phyloP scores from a whole-genome alignment of 2,113 vertebrate genomes.

The Phyllopteryx taeniolatus region DNA sequence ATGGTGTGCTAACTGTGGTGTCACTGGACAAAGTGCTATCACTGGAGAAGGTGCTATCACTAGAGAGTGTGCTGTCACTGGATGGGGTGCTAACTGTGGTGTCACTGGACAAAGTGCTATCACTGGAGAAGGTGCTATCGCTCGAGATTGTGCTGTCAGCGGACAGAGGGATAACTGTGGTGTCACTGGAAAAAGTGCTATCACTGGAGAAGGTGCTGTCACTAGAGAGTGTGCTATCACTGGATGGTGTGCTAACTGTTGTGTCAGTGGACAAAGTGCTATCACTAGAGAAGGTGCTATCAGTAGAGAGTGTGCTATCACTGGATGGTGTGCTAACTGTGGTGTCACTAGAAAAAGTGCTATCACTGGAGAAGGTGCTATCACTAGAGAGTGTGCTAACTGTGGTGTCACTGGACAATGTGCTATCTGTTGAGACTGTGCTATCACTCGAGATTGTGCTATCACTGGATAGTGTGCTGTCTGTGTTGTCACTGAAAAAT shows the following conservation, averaged over 20 bases:
- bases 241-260: not conserved
- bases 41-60: too few relatives aligned
- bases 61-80: too few relatives aligned
- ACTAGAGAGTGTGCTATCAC: not conserved
- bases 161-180: not conserved
- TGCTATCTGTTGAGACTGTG: too few relatives aligned
- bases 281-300: not conserved
- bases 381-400: not conserved
- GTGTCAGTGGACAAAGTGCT: not conserved
- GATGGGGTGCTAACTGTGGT: too few relatives aligned
- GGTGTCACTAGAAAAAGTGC: not conserved
- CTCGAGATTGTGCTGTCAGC: too few relatives aligned
- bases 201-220: not conserved
- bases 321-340: not conserved
- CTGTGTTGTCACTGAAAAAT: too few relatives aligned
- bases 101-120: too few relatives aligned
- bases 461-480: too few relatives aligned
- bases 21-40: too few relatives aligned
- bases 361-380: not conserved
- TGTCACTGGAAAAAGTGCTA: not conserved
- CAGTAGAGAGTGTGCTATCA: not conserved
- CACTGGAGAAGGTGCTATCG: too few relatives aligned
- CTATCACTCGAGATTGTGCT: too few relatives aligned
- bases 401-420: too few relatives aligned
- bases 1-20: not conserved